Conservation (phyloP, 1,140 invertebrate genomes). For the Orchesella cincta region DNA sequence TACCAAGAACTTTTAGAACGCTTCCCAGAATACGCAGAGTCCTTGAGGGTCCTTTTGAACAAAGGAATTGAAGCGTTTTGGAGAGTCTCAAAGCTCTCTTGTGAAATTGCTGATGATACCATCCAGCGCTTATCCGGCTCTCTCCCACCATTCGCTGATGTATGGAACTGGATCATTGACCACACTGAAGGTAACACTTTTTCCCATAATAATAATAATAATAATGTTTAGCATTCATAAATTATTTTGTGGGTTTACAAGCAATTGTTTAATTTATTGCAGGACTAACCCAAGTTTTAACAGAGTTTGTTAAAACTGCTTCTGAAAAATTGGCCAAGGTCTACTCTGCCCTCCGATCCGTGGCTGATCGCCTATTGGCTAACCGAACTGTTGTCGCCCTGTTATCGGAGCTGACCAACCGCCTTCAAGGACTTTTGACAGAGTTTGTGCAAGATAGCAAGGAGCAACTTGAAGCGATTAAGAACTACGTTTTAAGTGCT, state of each 20-base stretch:
- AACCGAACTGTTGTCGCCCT: constrained; percentile 19
- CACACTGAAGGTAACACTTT: background rate
- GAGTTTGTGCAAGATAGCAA: constrained; percentile 42
- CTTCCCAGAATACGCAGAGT: constrained; percentile 22
- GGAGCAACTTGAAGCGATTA: constrained; percentile 30
- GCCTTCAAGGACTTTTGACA: constrained; percentile 26
- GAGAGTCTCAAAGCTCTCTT: background rate
- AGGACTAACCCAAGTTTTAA: background rate
- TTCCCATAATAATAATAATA: background rate
- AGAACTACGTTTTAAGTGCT: constrained; percentile 37
- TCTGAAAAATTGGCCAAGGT: constrained; percentile 9
- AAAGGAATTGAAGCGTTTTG: constrained; percentile 32
- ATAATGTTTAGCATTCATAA: background rate
- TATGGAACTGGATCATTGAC: constrained; percentile 33
- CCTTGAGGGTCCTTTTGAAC: background rate
- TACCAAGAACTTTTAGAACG: background rate
- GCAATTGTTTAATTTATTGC: no score
- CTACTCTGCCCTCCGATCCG: constrained; percentile 13
- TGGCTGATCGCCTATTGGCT: constrained; percentile 28
- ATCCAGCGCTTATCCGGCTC: constrained; percentile 15
- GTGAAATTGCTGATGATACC: constrained; percentile 7
- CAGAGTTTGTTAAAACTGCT: background rate
- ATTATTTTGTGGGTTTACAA: background rate
- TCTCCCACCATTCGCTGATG: constrained; percentile 22
- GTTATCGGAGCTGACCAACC: background rate